Percentiles rank a stretch among this genome's conserved stretches.
Conservation (phyloP, 1,140 invertebrate genomes). For the Campoletis sonorensis region DNA sequence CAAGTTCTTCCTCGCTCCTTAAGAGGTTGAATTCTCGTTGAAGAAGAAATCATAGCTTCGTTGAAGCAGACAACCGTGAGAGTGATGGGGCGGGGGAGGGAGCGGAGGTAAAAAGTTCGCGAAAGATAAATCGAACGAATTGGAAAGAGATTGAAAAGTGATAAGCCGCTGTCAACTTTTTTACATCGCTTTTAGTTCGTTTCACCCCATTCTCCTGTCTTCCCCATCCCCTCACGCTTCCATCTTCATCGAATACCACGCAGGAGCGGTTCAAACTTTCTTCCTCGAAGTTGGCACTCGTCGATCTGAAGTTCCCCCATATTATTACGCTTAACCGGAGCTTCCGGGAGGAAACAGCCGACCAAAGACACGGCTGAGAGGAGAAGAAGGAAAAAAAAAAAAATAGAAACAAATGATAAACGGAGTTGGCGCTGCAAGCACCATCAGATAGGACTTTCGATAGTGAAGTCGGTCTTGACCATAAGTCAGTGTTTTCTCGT, state of each 20-base stretch:
- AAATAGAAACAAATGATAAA: conserved; percentile 3
- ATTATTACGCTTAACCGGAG: conserved; percentile 6
- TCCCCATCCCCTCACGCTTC: background rate
- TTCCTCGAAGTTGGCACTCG: background rate
- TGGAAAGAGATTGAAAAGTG: conserved; percentile 41
- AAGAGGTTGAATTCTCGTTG: background rate
- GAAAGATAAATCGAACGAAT: conserved; percentile 40
- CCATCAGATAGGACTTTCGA: background rate
- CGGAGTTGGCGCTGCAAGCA: background rate
- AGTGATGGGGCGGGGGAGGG: too few species aligned
- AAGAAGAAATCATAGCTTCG: background rate
- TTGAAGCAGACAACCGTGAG: background rate
- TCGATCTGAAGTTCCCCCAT: conserved; percentile 8
- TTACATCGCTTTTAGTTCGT: conserved; percentile 30
- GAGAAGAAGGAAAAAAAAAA: too few species aligned
- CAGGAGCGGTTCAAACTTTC: background rate
- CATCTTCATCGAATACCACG: background rate
- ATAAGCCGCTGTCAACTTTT: conserved; percentile 42
- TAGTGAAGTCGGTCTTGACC: background rate
- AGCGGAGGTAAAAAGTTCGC: conserved; percentile 23
- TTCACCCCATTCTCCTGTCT: background rate
- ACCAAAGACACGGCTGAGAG: background rate
- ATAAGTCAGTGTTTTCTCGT: conserved; percentile 30
- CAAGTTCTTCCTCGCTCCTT: too few species aligned
- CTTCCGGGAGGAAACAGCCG: background rate